Evolutionary conservation across 2,113 vertebrate species (phyloP), one percentile per base, ranked within the genome.

Genomic region (Pelodiscus sinensis): DNA sequence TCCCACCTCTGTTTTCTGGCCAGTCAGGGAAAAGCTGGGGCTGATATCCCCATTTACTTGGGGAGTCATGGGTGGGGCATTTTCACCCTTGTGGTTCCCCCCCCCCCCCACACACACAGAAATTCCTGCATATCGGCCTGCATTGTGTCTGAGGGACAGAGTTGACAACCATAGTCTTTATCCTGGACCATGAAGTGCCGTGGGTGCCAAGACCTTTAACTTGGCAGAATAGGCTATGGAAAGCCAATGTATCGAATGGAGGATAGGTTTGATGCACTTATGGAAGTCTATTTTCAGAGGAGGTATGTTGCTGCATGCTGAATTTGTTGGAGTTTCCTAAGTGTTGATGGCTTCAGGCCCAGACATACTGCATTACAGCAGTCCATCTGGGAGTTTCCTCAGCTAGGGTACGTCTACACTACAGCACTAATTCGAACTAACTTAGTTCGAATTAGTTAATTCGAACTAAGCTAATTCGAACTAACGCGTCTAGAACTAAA

Each of bases 131-230:
- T 44, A 44, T 44, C 38, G 38, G 38, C 38, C 38, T 44, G 38
- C 60, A n/a, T 52, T 85, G 68, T 73, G 86, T 83, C 57, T 58
- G 62, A 87, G 73, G 31, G 55, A 57, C 22, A n/a, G 89, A 94
- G 18, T 5, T 88, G 35, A 81, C 62, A 88, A 38, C 9, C 12
- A 5, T 12, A 62, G 31, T 38, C 79, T 82, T 89, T 10, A 14
- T 71, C 62, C 85, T 79, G 31, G 54, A 73, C 73, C 27, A 44
- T 86, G 60, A 55, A 90, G 51, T n/a, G 82, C 8, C 4, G 79
- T 79, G 88, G 58, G 89, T 95, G 79, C 35, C 65, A 79, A 65
- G 1, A 4, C 81, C 62, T 71, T 86, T 50, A 80, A 57, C 62
- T 93, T 79, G 55, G 77, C 82, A 89, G 16, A 52, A 75, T n/a